Conservation (phyloP, 1,140 invertebrate species). For the Brevipalpus yothersi region DNA sequence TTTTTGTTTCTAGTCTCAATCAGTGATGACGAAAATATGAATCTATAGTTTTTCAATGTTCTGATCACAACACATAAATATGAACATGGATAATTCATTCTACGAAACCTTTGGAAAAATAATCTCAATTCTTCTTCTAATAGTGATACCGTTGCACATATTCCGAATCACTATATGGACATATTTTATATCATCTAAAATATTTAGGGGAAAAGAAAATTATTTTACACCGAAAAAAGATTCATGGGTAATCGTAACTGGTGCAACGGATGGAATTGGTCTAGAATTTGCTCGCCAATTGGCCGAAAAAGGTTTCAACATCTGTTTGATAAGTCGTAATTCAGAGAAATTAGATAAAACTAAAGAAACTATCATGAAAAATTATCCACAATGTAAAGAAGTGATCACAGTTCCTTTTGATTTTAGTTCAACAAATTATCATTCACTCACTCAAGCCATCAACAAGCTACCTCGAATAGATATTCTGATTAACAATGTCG, state of each 20-base stretch:
- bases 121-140: too few species aligned
- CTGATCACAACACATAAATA: too few species aligned
- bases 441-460: background rate
- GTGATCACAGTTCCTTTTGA: constrained; percentile 7
- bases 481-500: constrained; percentile 10
- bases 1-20: too few species aligned
- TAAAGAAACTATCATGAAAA: constrained; percentile 36
- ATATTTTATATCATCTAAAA: too few species aligned
- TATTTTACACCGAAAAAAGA: background rate
- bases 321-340: constrained; percentile 59
- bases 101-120: too few species aligned
- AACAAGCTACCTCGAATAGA: constrained; percentile 18
- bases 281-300: constrained; percentile 64
- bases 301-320: constrained; percentile 46
- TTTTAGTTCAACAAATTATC: constrained; percentile 6
- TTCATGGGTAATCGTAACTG: constrained; percentile 42
- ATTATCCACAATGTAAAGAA: constrained; percentile 1
- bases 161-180: too few species aligned
- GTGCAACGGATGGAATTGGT: constrained; percentile 73
- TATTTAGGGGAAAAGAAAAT: too few species aligned
- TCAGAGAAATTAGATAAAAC: constrained; percentile 41
- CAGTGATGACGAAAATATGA: too few species aligned
- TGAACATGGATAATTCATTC: too few species aligned
- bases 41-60: too few species aligned
- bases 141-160: too few species aligned